Base-by-base conservation (phyloP, 2,113 vertebrate species). In the Gavialis gangeticus region DNA sequence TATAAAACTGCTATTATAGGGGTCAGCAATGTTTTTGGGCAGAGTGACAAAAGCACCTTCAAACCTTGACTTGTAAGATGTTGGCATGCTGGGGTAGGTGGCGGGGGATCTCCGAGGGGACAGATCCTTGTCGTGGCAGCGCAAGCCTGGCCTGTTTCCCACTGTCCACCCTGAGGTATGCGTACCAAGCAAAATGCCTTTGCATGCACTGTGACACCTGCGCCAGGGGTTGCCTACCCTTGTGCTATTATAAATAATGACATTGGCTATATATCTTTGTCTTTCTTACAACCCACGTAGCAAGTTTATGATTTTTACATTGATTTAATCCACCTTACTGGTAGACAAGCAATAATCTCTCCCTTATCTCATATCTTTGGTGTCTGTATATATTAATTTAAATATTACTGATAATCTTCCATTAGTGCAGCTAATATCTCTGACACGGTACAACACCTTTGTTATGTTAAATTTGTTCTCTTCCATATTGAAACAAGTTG, bases 331-430 rank as follows among this genome's bases (percentile, higher is more conserved):
- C 30, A n/a, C 75, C 34, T 80, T 37, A 12, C 46, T 1, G 4
- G 78, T 34, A 96, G 67, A 80, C 57, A 85, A 79, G 66, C 71
- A 76, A 79, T 24, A 60, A 78, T 73, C 84, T 87, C 92, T 95
- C 34, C 3, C 0, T 19, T 37, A 85, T 59, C 55, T 46, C 87
- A 93, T 59, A 92, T 57, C 60, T 82, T 57, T 19, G 91, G 84
- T 83, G 66, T 46, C 93, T 85, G 92, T 56, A 63, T 64, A 54
- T 54, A 79, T 37, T 59, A 93, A 75, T 28, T 94, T 91, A 94
- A 95, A 95, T 34, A 90, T 3, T 71, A 73, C 34, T 90, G 76
- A 59, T 57, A 57, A 82, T 71, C 75, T 57, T 79, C 79, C 4
- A 24, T 64, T 69, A 21, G 60, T 94, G 82, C 19, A 85, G 75